Base-by-base conservation (phyloP, 2,888 invertebrate genomes). In the Crematogaster levior region DNA sequence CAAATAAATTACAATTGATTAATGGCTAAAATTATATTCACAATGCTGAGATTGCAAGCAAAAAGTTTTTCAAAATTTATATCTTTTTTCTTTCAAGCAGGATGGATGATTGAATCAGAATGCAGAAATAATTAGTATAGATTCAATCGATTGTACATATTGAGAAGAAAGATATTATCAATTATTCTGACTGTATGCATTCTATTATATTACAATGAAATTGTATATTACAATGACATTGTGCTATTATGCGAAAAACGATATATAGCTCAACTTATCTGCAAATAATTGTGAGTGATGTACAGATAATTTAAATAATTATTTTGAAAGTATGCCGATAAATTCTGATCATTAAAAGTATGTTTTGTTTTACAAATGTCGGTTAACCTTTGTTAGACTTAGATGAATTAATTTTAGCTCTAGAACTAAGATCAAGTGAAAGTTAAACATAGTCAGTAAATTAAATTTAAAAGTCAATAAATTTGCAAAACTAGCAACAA, bases 191-290 rank as follows among this genome's bases (percentile, higher is more conserved):
- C 1, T 53, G 27, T 27, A 56, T 7, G 18, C 56, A 56, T 56
- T 48, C 27, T 56, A 56, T 56, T 56, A 27, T 18, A 56, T 56
- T 56, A 56, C 24, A 56, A n/a, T n/a, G n/a, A n/a, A n/a, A n/a
- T n/a, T n/a, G n/a, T n/a, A n/a, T n/a, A n/a, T n/a, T n/a, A n/a
- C n/a, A n/a, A 56, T 27, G 27, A 56, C 1, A 5, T 7, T 27
- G 18, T 18, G 5, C 15, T 6, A 15, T 27, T 24, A 15, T 53
- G 12, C 5, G 24, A 15, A 24, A 27, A 56, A 27, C 18, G 15
- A 24, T 56, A 24, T 24, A 56, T 27, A 56, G 6, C 7, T 27
- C 15, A 56, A 56, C 18, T 27, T 27, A 56, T 27, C 27, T 56
- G 27, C 27, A 56, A 27, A 27, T 56, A 56, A 56, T n/a, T 18